Percentiles rank a stretch among this genome's conserved stretches.
phyloP scores from a whole-genome alignment of 2,888 invertebrate genomes.

The Argyresthia goedartella region DNA sequence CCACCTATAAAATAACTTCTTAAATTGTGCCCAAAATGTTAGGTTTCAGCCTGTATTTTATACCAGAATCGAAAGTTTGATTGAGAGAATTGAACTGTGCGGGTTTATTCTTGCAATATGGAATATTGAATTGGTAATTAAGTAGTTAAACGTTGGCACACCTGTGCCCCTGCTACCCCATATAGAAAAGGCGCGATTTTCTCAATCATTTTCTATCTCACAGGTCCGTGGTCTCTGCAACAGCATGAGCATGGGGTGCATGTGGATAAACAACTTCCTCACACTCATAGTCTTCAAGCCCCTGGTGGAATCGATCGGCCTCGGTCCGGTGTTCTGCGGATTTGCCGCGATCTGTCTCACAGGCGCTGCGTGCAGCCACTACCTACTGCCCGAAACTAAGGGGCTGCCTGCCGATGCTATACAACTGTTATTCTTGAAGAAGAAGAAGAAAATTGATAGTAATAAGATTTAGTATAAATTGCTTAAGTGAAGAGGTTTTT shows the following conservation, averaged over 20 bases:
- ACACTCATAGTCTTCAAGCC: slow-evolving; percentile 42
- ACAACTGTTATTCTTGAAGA: slow-evolving; percentile 31
- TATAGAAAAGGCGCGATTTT: background rate
- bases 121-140: too few species aligned
- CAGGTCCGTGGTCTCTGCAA: slow-evolving; percentile 42
- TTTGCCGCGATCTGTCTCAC: slow-evolving; percentile 39
- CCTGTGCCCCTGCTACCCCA: too few species aligned
- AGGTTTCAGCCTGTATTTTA: too few species aligned
- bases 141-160: too few species aligned
- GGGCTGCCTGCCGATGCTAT: slow-evolving; percentile 41
- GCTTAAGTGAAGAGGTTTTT: too few species aligned
- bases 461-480: background rate
- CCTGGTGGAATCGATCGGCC: slow-evolving; percentile 31
- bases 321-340: slow-evolving; percentile 42
- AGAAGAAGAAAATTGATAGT: slow-evolving; percentile 11
- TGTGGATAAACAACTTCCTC: slow-evolving; percentile 39
- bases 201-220: slow-evolving; percentile 2
- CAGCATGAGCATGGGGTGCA: slow-evolving; percentile 27
- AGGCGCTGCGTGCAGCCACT: slow-evolving; percentile 32
- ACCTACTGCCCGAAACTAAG: slow-evolving; percentile 51
- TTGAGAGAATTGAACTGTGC: too few species aligned
- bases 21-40: too few species aligned
- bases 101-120: too few species aligned
- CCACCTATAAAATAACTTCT: too few species aligned
- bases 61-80: too few species aligned